These are phyloP conservation scores for Coenonympha glycerion DNA, from an alignment of 2,888 invertebrate species.

Conservation along the genomic window DNA sequence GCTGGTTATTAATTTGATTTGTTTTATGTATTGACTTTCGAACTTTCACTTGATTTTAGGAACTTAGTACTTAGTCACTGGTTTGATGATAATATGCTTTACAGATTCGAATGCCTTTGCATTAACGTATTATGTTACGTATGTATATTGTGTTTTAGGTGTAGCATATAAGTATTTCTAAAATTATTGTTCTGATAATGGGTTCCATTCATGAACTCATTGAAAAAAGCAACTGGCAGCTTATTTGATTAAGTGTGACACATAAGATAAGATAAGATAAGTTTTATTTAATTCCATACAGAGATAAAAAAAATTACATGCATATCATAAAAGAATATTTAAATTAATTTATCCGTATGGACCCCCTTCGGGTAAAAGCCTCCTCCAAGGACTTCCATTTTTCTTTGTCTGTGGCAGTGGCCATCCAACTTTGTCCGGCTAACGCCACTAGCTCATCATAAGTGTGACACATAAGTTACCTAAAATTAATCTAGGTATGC, in stretches of 20 bases:
- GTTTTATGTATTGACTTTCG: constrained; percentile 42
- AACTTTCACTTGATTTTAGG: constrained; percentile 54
- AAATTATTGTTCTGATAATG: not conserved
- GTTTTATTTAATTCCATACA: too few relatives aligned
- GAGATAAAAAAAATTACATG: too few relatives aligned
- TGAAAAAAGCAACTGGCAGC: not conserved
- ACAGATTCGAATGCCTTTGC: not conserved
- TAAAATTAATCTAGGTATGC: too few relatives aligned
- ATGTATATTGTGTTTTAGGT: not conserved
- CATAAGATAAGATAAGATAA: too few relatives aligned
- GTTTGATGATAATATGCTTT: constrained; percentile 12
- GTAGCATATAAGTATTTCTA: not conserved
- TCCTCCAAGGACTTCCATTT: too few relatives aligned
- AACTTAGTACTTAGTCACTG: constrained; percentile 32
- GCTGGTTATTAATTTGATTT: constrained; percentile 50
- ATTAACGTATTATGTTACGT: not conserved
- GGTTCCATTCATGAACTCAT: not conserved
- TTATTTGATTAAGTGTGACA: not conserved
- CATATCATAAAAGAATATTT: too few relatives aligned
- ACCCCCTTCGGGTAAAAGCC: too few relatives aligned
- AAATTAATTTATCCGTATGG: too few relatives aligned
- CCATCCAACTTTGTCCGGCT: too few relatives aligned
- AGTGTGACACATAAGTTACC: not conserved
- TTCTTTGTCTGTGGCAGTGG: too few relatives aligned
- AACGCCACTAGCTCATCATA: too few relatives aligned